A percentile compares a stretch with the other conserved stretches of the same genome.
phyloP scores from a whole-genome alignment of 2,888 invertebrate genomes.

The Coelopa pilipes region DNA sequence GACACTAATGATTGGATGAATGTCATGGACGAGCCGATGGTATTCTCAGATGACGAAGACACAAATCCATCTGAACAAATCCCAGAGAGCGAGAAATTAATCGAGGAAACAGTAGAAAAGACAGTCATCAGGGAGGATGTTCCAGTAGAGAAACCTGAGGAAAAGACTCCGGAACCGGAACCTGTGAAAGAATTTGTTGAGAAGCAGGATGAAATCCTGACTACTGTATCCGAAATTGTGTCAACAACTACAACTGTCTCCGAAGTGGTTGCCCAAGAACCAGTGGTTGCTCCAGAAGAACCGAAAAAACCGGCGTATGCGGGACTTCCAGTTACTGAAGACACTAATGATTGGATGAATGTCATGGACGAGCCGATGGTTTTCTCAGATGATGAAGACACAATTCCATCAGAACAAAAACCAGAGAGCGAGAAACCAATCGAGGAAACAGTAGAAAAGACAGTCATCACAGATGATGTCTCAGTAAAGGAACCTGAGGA shows the following conservation, averaged over 20 bases:
- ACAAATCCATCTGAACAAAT: not conserved
- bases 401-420: not conserved
- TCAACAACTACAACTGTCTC: too few species aligned
- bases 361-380: slow-evolving; percentile 61
- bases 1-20: slow-evolving; percentile 57
- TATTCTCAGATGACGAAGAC: slow-evolving; percentile 58
- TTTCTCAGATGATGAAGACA: slow-evolving; percentile 59
- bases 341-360: slow-evolving; percentile 59
- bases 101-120: slow-evolving; percentile 15
- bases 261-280: too few species aligned
- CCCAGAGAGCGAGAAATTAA: not conserved
- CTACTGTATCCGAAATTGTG: not conserved
- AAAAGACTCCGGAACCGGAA: slow-evolving; percentile 1
- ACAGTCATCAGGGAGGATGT: slow-evolving; percentile 31
- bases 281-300: slow-evolving; percentile 25
- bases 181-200: not conserved
- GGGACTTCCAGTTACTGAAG: slow-evolving; percentile 59
- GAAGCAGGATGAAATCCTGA: not conserved
- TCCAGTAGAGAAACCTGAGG: not conserved
- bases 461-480: not conserved
- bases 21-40: slow-evolving; percentile 59
- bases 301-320: slow-evolving; percentile 51
- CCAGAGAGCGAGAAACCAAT: not conserved
- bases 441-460: not conserved
- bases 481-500: slow-evolving; percentile 7